These are phyloP conservation scores for Hylia prasina DNA, from an alignment of 2,113 vertebrate species.

Conservation along the genomic window DNA sequence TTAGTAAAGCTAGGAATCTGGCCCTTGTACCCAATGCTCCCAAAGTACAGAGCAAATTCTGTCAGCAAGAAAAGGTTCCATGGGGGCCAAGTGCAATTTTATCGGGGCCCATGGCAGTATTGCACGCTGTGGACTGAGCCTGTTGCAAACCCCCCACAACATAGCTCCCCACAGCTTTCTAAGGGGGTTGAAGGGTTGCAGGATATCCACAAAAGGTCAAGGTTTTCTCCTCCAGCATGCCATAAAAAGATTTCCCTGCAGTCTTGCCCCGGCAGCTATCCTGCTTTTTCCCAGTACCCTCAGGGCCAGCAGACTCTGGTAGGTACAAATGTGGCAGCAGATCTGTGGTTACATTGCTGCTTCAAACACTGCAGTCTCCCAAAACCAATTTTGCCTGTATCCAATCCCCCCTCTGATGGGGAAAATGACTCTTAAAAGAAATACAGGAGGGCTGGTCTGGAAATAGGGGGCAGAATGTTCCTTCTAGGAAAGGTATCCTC, in stretches of 20 bases:
- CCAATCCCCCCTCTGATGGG: not conserved
- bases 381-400: not conserved
- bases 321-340: not conserved
- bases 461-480: not conserved
- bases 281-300: not conserved
- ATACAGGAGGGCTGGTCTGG: not conserved
- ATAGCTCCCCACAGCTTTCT: not conserved
- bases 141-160: not conserved
- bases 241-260: not conserved
- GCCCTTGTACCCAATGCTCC: not conserved
- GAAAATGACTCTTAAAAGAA: not conserved
- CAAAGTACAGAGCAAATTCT: not conserved
- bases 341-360: not conserved
- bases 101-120: not conserved
- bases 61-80: not conserved
- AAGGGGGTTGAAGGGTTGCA: not conserved
- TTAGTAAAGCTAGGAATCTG: not conserved
- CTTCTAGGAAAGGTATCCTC: not conserved
- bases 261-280: fast-evolving
- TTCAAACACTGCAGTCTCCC: not conserved
- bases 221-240: not conserved
- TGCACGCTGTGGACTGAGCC: fast-evolving
- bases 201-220: not conserved
- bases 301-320: not conserved
- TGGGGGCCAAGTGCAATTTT: not conserved